These are phyloP conservation scores for Pelvicachromis taeniatus DNA, from an alignment of 2,113 vertebrate genomes.

Conservation along the genomic window DNA sequence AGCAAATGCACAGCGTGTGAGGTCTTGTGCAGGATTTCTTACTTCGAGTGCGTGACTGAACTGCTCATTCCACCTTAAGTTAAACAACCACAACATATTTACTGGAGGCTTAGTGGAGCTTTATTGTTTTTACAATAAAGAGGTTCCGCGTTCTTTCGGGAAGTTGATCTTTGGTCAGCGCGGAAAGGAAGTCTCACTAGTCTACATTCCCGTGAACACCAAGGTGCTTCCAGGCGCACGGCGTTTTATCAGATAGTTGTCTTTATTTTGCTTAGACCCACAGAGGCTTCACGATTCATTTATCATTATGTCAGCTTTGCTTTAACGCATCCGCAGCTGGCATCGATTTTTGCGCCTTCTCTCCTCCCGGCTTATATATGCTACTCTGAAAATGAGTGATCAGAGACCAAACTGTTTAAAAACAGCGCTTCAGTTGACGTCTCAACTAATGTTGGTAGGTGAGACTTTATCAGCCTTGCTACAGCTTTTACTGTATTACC, in stretches of 20 bases:
- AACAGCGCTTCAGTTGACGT: constrained; percentile 1
- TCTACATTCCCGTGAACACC: no score
- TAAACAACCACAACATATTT: not conserved
- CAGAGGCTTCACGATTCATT: not conserved
- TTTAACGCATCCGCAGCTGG: not conserved
- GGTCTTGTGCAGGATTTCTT: not conserved
- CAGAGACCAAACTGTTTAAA: not conserved
- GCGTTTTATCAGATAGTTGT: not conserved
- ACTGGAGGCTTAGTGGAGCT: not conserved
- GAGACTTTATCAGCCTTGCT: not conserved
- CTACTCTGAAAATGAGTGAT: not conserved
- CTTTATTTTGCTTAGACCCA: not conserved
- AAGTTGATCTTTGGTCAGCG: not conserved
- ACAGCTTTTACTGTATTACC: not conserved
- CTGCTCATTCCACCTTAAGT: not conserved
- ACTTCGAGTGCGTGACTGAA: not conserved
- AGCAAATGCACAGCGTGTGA: not conserved
- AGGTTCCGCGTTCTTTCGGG: not conserved
- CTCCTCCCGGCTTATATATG: not conserved
- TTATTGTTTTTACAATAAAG: not conserved
- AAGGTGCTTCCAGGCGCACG: not conserved
- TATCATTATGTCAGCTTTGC: not conserved
- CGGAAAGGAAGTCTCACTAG: not conserved
- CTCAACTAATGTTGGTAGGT: constrained; percentile 59
- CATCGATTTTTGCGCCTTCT: not conserved